Conservation (phyloP, 64 coral and sea anemone species). For the Stylophora pistillata region DNA sequence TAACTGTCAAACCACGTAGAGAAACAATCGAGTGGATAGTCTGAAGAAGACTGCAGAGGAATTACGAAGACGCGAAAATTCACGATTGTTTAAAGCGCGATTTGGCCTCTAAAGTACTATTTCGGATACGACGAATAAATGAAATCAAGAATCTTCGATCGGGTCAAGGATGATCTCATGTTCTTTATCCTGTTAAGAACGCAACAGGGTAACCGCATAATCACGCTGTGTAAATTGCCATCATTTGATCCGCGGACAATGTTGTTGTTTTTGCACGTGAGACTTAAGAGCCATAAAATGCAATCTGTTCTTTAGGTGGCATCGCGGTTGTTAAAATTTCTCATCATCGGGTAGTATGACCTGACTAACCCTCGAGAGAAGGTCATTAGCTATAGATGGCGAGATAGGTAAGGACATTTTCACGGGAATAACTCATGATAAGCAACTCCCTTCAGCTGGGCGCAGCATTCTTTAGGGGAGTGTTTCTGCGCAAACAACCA, state of each 20-base stretch:
- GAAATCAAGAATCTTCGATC: not conserved
- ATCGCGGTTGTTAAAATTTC: conserved; percentile 36
- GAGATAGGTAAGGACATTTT: conserved; percentile 7
- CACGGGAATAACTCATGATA: not conserved
- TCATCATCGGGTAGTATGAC: conserved; percentile 52
- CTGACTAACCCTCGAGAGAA: conserved; percentile 34
- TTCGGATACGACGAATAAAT: not conserved
- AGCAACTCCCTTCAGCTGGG: not conserved
- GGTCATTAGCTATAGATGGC: conserved; percentile 50
- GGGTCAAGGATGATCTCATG: not conserved
- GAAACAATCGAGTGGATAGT: conserved; percentile 30
- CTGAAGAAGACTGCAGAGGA: conserved; percentile 9
- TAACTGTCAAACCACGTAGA: conserved; percentile 34
- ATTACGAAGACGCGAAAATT: not conserved
- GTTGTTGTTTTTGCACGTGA: conserved; percentile 47
- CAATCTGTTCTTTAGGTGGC: conserved; percentile 46
- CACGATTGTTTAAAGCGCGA: not conserved
- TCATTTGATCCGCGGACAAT: conserved; percentile 25
- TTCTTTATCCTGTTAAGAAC: conserved; percentile 37
- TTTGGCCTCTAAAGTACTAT: not conserved
- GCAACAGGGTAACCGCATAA: conserved; percentile 4
- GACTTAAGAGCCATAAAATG: conserved; percentile 38
- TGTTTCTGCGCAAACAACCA: conserved; percentile 35
- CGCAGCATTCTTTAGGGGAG: not conserved
- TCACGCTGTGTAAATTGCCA: conserved; percentile 31